Conservation (phyloP, 2,113 vertebrate species). For the Plecotus auritus region DNA sequence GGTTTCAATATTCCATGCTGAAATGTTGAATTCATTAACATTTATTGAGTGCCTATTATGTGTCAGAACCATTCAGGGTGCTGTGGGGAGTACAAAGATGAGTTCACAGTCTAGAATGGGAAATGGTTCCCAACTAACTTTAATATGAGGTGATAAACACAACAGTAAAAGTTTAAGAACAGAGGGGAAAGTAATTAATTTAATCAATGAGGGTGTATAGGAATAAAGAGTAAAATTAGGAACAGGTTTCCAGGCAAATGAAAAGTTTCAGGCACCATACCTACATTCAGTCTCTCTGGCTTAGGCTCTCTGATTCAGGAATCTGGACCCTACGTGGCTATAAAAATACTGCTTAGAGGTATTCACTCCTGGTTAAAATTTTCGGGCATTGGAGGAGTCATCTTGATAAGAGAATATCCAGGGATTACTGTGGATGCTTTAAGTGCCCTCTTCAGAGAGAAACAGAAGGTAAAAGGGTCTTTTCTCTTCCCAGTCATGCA, state of each 20-base stretch:
- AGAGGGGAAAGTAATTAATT: conserved; percentile 43
- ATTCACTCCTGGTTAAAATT: background rate
- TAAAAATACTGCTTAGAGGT: background rate
- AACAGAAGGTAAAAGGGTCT: background rate
- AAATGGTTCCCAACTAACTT: conserved; percentile 36
- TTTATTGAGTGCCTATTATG: conserved; percentile 27
- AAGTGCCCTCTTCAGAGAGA: background rate
- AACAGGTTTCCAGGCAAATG: conserved; percentile 24
- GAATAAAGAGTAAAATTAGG: conserved; percentile 37
- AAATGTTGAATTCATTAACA: conserved; percentile 55
- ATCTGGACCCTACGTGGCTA: background rate
- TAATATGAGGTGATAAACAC: conserved; percentile 37
- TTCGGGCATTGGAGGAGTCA: background rate
- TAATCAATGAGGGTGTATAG: background rate
- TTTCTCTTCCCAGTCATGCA: background rate
- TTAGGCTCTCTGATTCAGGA: background rate
- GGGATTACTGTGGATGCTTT: background rate
- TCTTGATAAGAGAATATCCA: background rate
- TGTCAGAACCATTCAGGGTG: background rate
- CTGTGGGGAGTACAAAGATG: conserved; percentile 4
- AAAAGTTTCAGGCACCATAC: background rate
- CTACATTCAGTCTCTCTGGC: background rate
- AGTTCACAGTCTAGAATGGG: conserved; percentile 17
- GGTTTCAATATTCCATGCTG: conserved; percentile 16
- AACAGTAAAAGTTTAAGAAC: conserved; percentile 40